Evolutionary conservation across 2,888 invertebrate species (phyloP), one percentile per base, ranked within the genome.

Genomic region (Leucophora obtusa): DNA sequence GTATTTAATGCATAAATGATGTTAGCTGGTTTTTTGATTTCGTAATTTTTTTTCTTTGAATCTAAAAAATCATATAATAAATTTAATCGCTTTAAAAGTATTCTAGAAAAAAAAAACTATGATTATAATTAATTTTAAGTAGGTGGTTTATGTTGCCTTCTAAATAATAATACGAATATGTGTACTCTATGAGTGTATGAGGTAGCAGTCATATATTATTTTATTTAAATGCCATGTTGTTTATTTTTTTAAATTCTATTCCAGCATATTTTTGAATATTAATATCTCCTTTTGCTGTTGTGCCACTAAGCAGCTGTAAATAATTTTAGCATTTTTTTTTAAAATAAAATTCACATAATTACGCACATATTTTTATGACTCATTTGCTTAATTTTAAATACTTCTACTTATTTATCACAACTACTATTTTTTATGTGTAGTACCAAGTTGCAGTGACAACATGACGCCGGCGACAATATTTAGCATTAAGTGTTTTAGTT

Each of bases 391-490:
- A 71, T 53, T 56, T 53, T 70, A 59, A 47, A 38, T 65, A 28
- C 28, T 28, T 28, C 10, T 35, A 17, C 18, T 53, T 77, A 35
- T 65, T 53, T 56, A 60, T n/a, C 54, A 60, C 66, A 66, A n/a
- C n/a, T n/a, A n/a, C 58, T 35, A 73, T 51, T 62, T 11, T 58
- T 51, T 6, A 18, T 21, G 21, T 21, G 21, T 21, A 66, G 14
- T 15, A 60, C 1, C 65, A 73, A 60, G 60, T 77, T 60, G 69
- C 38, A 38, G 17, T 81, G 77, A 51, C 73, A 81, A 77, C 73
- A 77, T 77, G 81, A 77, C 77, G 66, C 77, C 65, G 81, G 77
- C 77, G 73, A 77, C 77, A 74, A 51, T 9, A n/a, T n/a, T 56
- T 56, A n/a, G 15, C 8, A 65, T 77, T 71, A 77, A 77, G 59